Percentiles rank a stretch among this genome's conserved stretches.
Conservation (phyloP, 2,888 invertebrate genomes). For the Leptogaster cylindrica region DNA sequence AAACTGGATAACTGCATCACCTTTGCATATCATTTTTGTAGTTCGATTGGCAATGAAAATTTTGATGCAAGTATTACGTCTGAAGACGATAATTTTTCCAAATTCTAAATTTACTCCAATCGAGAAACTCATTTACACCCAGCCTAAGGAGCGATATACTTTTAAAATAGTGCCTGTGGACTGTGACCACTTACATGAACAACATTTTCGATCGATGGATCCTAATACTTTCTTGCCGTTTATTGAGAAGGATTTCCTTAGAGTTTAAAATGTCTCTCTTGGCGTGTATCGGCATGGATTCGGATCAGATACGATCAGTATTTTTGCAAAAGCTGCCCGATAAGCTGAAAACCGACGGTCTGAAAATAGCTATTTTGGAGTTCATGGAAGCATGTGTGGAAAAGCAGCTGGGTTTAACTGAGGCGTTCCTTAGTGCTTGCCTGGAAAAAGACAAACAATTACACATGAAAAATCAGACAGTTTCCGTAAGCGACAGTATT, state of each 20-base stretch:
- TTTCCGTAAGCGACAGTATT: constrained; percentile 65
- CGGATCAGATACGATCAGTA: constrained; percentile 78
- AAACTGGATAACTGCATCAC: constrained; percentile 69
- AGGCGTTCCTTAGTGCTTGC: constrained; percentile 73
- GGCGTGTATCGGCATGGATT: constrained; percentile 80
- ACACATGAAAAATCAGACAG: constrained; percentile 33
- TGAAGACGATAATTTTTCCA: constrained; percentile 64
- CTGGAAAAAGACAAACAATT: constrained; percentile 54
- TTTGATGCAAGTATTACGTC: constrained; percentile 66
- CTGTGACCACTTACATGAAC: constrained; percentile 77
- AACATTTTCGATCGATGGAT: constrained; percentile 77
- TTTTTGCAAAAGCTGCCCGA: constrained; percentile 76
- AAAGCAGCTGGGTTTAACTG: constrained; percentile 75
- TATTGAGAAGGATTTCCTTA: constrained; percentile 73
- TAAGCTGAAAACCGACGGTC: constrained; percentile 68
- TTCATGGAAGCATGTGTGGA: constrained; percentile 74
- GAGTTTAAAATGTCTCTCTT: constrained; percentile 79
- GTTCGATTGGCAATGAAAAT: constrained; percentile 68
- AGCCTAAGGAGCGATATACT: constrained; percentile 68
- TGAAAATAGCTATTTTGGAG: constrained; percentile 74
- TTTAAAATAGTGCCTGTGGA: constrained; percentile 72
- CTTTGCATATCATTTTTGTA: constrained; percentile 64
- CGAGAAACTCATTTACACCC: constrained; percentile 69
- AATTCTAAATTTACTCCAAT: constrained; percentile 64
- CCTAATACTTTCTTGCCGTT: constrained; percentile 73